Evolutionary conservation across 2,113 vertebrate genomes (phyloP).

Genomic region (Balaenoptera acutorostrata): DNA sequence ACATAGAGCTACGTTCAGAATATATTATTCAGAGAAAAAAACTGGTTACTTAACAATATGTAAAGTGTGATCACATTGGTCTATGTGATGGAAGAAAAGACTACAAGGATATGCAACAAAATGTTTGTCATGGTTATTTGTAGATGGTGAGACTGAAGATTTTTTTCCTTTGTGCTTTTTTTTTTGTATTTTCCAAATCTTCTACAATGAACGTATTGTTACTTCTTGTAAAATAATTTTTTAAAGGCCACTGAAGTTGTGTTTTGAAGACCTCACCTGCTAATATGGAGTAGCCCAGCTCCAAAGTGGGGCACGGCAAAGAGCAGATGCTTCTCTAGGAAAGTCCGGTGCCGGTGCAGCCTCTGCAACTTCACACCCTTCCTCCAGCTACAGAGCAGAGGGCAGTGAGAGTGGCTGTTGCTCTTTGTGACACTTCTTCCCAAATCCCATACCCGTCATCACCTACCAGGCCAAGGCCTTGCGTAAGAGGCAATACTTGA

Average conservation of each 20-base stretch:
- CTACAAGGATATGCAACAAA: not conserved
- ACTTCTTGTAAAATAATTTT: not conserved
- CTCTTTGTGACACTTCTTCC: not conserved
- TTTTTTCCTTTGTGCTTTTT: not conserved
- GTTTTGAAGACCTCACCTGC: constrained; percentile 72
- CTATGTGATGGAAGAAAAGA: not conserved
- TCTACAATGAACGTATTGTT: not conserved
- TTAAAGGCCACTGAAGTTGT: not conserved
- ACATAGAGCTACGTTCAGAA: not conserved
- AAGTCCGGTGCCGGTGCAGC: constrained; percentile 58
- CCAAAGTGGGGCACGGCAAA: constrained; percentile 84
- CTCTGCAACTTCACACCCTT: constrained; percentile 49
- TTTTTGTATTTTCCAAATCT: not conserved
- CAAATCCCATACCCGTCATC: not conserved
- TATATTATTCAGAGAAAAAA: not conserved
- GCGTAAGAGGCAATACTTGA: constrained; percentile 79
- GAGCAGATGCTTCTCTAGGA: constrained; percentile 77
- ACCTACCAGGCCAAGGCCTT: constrained; percentile 82
- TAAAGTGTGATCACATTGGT: not conserved
- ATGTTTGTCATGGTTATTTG: not conserved
- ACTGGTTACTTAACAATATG: not conserved
- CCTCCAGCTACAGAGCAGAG: constrained; percentile 80
- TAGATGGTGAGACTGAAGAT: not conserved
- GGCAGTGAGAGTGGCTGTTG: not conserved
- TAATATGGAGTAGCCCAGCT: constrained; percentile 80